Base-by-base conservation (phyloP, 2,888 invertebrate genomes). In the Nemoura dubitans region DNA sequence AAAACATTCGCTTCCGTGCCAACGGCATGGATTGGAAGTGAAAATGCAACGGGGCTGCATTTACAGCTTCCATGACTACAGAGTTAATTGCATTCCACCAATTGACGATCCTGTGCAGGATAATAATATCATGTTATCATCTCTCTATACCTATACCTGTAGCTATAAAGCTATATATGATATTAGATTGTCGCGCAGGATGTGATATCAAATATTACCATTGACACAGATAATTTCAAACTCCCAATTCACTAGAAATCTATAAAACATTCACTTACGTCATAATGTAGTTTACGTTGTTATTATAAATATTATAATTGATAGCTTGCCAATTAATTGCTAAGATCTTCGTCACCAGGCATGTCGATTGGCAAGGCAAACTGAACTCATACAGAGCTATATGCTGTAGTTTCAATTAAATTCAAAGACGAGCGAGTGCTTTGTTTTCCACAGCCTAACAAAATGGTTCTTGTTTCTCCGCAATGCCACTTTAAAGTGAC, bases 291-390 rank as follows among this genome's bases (percentile, higher is more conserved):
- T 76, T 7, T 76, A 76, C 26, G 16, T 27, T 80, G 27, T 80
- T 80, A 28, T 80, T 27, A 28, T 82, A 2, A 82, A 21, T 78
- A 78, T n/a, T n/a, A 28, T 78, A 78, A 28, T 78, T 78, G n/a
- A 28, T 78, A 78, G 5, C 78, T 10, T 59, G 21, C 21, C 59
- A 59, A 21, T 59, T 59, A 59, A 59, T 59, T 59, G 14, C 36
- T 36, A 10, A 59, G 59, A 59, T 59, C 16, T 16, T 59, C 21
- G 59, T 14, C 59, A 21, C 36, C 59, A 59, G 36, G 36, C 36
- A n/a, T 36, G 5, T 36, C 36, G 36, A 36, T 36, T 36, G 3
- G 14, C 16, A 59, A 59, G 2, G 16, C 59, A 21, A 1, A 21
- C 36, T 6, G 14, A 21, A 3, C 16, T 16, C 14, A 59, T 1